These are phyloP conservation scores for Knipowitschia caucasica DNA, from an alignment of 2,797 vertebrate genomes.

Conservation along the genomic window DNA sequence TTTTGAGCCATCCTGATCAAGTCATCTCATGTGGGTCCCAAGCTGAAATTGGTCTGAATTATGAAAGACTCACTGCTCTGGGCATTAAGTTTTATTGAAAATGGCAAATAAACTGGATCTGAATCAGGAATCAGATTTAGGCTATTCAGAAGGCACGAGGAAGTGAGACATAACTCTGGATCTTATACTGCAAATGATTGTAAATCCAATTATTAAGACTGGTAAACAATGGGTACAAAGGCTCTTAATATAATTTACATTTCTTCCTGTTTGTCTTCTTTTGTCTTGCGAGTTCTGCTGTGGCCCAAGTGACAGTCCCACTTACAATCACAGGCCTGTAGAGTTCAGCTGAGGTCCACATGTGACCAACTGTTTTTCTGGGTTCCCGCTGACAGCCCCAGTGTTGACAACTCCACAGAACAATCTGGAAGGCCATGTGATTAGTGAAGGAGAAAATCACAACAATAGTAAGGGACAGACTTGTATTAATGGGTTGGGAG, in stretches of 20 bases:
- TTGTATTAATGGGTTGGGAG: neutral
- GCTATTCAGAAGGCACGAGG: no score
- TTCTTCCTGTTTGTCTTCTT: neutral
- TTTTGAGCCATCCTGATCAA: no score
- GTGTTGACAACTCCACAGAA: slow-evolving; percentile 45
- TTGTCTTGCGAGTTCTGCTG: slow-evolving; percentile 68
- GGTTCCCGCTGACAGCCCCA: slow-evolving; percentile 52
- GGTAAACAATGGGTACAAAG: no score
- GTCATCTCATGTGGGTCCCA: no score
- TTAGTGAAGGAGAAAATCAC: slow-evolving; percentile 21
- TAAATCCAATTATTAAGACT: no score
- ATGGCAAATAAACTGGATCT: no score
- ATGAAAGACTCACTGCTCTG: no score
- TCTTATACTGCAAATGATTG: no score
- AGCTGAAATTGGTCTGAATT: no score
- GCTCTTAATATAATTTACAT: neutral
- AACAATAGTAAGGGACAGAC: slow-evolving; percentile 9
- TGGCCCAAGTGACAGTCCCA: slow-evolving; percentile 56
- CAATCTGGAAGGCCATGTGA: slow-evolving; percentile 42
- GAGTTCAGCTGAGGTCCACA: slow-evolving; percentile 59
- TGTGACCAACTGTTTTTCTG: slow-evolving; percentile 65
- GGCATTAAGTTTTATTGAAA: no score
- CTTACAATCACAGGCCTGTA: slow-evolving; percentile 46
- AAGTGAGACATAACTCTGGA: no score
- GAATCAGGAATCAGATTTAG: no score